A percentile compares a stretch with the other conserved stretches of the same genome.
These are phyloP conservation scores for Bombus cullumanus DNA, from an alignment of 1,140 invertebrate species.

Conservation along the genomic window DNA sequence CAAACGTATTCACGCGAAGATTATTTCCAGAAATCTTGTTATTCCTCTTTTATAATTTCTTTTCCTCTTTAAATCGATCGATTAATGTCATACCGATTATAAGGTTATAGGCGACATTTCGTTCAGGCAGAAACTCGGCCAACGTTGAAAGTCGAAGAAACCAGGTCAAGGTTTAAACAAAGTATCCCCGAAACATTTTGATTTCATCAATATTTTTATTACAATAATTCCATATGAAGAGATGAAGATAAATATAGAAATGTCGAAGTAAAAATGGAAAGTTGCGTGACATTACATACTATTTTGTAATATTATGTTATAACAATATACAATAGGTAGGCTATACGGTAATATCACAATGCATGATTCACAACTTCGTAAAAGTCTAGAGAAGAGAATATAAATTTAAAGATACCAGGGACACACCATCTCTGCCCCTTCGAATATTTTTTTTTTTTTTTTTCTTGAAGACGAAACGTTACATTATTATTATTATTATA, in stretches of 20 bases:
- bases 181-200: slow-evolving; percentile 29
- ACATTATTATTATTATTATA: slow-evolving; percentile 21
- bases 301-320: slow-evolving; percentile 66
- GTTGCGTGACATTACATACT: slow-evolving; percentile 75
- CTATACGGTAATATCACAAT: slow-evolving; percentile 83
- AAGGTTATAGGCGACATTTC: too few relatives aligned
- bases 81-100: too few relatives aligned
- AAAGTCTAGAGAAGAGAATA: slow-evolving; percentile 77
- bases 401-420: slow-evolving; percentile 61
- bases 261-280: slow-evolving; percentile 82
- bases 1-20: rapidly evolving
- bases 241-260: slow-evolving; percentile 83
- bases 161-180: neutral
- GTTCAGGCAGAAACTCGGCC: too few relatives aligned
- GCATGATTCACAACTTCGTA: slow-evolving; percentile 82
- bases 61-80: too few relatives aligned
- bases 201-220: slow-evolving; percentile 79
- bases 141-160: too few relatives aligned
- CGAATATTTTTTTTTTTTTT: neutral
- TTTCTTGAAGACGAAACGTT: slow-evolving; percentile 37
- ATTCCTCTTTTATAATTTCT: too few relatives aligned
- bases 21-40: neutral
- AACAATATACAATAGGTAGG: slow-evolving; percentile 80
- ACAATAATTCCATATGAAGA: slow-evolving; percentile 82
- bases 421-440: slow-evolving; percentile 10